Evolutionary conservation across 2,888 invertebrate genomes (phyloP), one percentile per base, ranked within the genome.

Genomic region (Corythucha ciliata): DNA sequence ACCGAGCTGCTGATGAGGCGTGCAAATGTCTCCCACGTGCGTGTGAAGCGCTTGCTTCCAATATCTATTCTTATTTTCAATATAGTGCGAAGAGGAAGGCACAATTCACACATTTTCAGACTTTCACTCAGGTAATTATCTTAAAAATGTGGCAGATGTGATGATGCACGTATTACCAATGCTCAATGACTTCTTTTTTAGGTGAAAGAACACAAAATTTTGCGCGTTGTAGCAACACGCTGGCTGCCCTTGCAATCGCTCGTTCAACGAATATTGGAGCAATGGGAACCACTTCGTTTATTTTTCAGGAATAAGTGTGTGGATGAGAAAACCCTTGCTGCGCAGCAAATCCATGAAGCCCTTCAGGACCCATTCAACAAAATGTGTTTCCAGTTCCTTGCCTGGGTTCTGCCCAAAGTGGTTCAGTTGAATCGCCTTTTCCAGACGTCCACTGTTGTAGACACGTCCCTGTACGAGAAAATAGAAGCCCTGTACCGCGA

Each of bases 191-290:
- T n/a, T n/a, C n/a, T n/a, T n/a, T n/a, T n/a, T n/a, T n/a, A n/a
- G n/a, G n/a, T n/a, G n/a, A n/a, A n/a, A 12, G 37, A 57, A 5
- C 59, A 61, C 27, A 60, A 59, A 50, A 59, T 64, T 3, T 50
- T 64, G 0, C 62, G 58, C 24, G 62, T 64, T 29, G 42, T 56
- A 3, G 62, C 62, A 48, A 65, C 62, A 6, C 53, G 62, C n/a
- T 66, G 64, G 64, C 54, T 55, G 16, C 55, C 56, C 2, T 26
- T 55, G 21, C 16, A 46, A 3, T 10, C 25, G 2, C 54, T 56
- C 42, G 52, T 48, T 2, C 21, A 29, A 4, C 37, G 53, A 34
- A n/a, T 55, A 10, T 1, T 56, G 1, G 53, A 57, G 26, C 55
- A 53, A 32, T 56, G 53, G 49, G 36, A 62, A 34, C 60, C 63